Evolutionary conservation across 2,113 vertebrate species (phyloP), one percentile per base, ranked within the genome.

Genomic region (Variabilichromis moorii): DNA sequence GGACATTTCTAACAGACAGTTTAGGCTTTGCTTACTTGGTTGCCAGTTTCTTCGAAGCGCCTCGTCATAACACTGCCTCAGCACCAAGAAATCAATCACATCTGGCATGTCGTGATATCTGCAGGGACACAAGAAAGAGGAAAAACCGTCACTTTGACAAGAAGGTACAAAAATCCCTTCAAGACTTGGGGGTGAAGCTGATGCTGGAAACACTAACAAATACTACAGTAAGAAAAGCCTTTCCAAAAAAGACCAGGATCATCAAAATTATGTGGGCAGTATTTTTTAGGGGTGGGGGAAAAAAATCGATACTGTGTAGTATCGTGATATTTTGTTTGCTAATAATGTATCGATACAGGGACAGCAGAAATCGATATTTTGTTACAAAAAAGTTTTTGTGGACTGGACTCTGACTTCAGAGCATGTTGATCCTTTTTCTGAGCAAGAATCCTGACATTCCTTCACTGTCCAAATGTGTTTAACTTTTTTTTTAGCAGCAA

Each of bases 91-190:
- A 92, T 99, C 99, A 0, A 99, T 99, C 54, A 99, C 99, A 84
- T 99, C 98, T 3, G 98, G 98, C 99, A 99, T 99, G 93, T 99
- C 99, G 2, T 99, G 99, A 71, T 99, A 99, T 59, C 99, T 99
- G 93, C 9, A 84, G 35, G 10, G 42, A 28, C 21, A 47, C 24
- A 47, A 76, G 42, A 47, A 76, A 90, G 86, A 84, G 5, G 12
- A 13, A 12, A 33, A 40, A 8, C 3, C 8, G 4, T 76, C 9
- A 21, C 5, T 82, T 33, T 51, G n/a, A 47, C 4, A 63, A 4
- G 0, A 78, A 51, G 4, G 45, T 50, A 51, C 45, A 78, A 78
- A 78, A 42, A 33, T 33, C 12, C 45, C n/a, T 28, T 28, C 45
- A 78, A 11, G 12, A 53, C 10, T 13, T 53, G 33, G 61, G 11